Percentiles rank a stretch among this genome's conserved stretches.
Conservation (phyloP, 1,140 invertebrate species). For the Meloidogyne floridensis region DNA sequence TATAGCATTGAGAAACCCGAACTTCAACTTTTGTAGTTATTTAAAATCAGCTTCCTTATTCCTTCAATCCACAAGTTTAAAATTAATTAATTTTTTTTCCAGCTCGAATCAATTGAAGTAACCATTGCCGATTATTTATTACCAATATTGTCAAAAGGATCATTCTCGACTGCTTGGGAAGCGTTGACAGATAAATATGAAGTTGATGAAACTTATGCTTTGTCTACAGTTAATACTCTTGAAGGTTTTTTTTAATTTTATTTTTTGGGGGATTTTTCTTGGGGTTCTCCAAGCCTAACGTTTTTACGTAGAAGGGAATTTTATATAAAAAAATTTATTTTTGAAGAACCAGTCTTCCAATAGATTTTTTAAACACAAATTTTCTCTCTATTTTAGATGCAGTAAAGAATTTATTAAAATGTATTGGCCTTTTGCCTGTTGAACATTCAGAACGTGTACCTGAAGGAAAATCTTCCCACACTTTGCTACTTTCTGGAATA, state of each 20-base stretch:
- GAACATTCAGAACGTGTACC: slow-evolving; percentile 82
- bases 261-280: background rate
- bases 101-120: slow-evolving; percentile 90
- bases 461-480: slow-evolving; percentile 80
- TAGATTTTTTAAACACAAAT: background rate
- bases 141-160: slow-evolving; percentile 75
- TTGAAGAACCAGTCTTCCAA: too few relatives aligned
- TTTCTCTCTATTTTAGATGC: slow-evolving; percentile 73
- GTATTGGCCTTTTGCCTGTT: slow-evolving; percentile 83
- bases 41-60: too few relatives aligned
- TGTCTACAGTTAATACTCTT: slow-evolving; percentile 79
- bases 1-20: too few relatives aligned
- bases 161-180: slow-evolving; percentile 73
- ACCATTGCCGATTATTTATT: slow-evolving; percentile 87
- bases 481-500: slow-evolving; percentile 79
- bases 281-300: too few relatives aligned
- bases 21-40: too few relatives aligned
- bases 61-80: too few relatives aligned
- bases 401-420: slow-evolving; percentile 81
- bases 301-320: too few relatives aligned
- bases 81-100: slow-evolving; percentile 35
- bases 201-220: slow-evolving; percentile 84
- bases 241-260: slow-evolving; percentile 66
- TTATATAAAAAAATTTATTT: too few relatives aligned
- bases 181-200: slow-evolving; percentile 77